These are phyloP conservation scores for Psittacula echo DNA, from an alignment of 2,797 vertebrate genomes.

Conservation along the genomic window DNA sequence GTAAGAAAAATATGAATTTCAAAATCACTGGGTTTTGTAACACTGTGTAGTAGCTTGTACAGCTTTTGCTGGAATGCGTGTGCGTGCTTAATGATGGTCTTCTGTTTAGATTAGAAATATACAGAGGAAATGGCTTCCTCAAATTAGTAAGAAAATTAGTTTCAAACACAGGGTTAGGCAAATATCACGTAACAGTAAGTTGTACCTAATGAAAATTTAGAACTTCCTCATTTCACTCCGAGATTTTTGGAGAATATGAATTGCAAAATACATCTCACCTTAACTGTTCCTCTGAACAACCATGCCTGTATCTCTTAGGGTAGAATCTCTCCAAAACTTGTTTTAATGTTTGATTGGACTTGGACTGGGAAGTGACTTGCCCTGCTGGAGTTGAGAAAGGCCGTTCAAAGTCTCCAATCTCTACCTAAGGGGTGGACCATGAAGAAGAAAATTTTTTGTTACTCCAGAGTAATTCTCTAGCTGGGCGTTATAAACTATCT, in stretches of 20 bases:
- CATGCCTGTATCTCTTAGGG: constrained; percentile 90
- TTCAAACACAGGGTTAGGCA: neutral
- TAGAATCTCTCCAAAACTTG: constrained; percentile 95
- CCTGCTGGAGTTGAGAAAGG: constrained; percentile 86
- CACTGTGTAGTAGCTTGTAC: neutral
- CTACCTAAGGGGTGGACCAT: constrained; percentile 80
- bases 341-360: constrained; percentile 90
- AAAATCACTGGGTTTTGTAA: neutral
- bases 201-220: neutral
- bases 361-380: constrained; percentile 83
- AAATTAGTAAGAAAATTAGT: neutral
- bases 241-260: neutral
- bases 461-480: neutral
- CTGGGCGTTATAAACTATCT: neutral
- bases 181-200: neutral
- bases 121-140: neutral
- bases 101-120: neutral
- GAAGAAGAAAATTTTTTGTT: neutral
- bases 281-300: constrained; percentile 88
- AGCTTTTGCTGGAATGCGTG: neutral
- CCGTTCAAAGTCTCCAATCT: constrained; percentile 94
- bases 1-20: neutral
- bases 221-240: neutral
- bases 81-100: neutral
- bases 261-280: constrained; percentile 80